Conservation (phyloP, 2,797 vertebrate genomes). For the Vespertilio murinus region DNA sequence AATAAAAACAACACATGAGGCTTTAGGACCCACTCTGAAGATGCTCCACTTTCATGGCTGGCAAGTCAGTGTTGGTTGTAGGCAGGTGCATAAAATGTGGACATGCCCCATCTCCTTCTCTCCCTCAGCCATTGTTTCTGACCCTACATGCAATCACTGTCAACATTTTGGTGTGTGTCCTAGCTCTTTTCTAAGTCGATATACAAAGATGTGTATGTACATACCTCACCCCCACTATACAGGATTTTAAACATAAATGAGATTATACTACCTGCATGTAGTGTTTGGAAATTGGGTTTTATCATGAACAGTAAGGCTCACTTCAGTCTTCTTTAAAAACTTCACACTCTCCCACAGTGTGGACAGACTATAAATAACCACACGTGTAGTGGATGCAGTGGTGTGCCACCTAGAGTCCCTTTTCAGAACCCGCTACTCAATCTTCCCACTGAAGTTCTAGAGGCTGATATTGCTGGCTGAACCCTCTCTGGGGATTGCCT, state of each 20-base stretch:
- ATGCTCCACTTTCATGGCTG: not conserved
- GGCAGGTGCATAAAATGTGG: not conserved
- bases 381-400: too few species aligned
- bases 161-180: not conserved
- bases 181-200: not conserved
- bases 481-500: not conserved
- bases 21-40: not conserved
- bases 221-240: not conserved
- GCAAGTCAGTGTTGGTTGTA: not conserved
- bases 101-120: not conserved
- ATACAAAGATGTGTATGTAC: not conserved
- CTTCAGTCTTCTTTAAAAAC: not conserved
- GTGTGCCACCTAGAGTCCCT: fast-evolving
- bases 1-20: not conserved
- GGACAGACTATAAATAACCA: not conserved
- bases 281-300: not conserved
- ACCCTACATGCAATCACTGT: not conserved
- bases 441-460: not conserved
- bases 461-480: not conserved
- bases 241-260: not conserved
- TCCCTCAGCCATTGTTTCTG: not conserved
- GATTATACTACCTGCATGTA: not conserved
- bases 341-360: not conserved
- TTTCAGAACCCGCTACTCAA: not conserved
- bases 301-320: not conserved